Percentiles rank a stretch among this genome's conserved stretches.
phyloP scores from a whole-genome alignment of 1,140 invertebrate species.

The Hycleus cichorii region DNA sequence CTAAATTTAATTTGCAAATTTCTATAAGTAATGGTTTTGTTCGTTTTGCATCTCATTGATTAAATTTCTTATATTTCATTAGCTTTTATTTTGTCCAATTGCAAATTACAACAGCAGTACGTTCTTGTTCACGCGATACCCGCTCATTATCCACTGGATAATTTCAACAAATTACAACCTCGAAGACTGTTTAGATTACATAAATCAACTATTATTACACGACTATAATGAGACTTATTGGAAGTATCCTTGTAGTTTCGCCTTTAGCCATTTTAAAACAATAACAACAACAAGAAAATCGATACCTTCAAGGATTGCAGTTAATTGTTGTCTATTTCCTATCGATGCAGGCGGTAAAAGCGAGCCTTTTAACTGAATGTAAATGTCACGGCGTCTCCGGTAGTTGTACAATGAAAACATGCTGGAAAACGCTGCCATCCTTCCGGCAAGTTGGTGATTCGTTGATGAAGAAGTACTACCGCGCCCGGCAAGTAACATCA shows the following conservation, averaged over 20 bases:
- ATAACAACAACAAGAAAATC: too few species aligned
- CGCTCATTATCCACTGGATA: slow-evolving; percentile 6
- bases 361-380: slow-evolving; percentile 75
- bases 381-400: slow-evolving; percentile 96
- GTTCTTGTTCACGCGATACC: not conserved
- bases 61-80: too few species aligned
- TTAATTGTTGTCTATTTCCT: slow-evolving; percentile 1
- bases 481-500: slow-evolving; percentile 65
- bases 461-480: slow-evolving; percentile 75
- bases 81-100: too few species aligned
- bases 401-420: slow-evolving; percentile 89
- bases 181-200: slow-evolving; percentile 2
- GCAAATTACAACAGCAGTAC: too few species aligned
- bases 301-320: too few species aligned
- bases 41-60: too few species aligned
- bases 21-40: too few species aligned
- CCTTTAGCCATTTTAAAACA: too few species aligned
- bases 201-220: slow-evolving; percentile 10
- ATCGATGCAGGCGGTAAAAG: slow-evolving; percentile 71
- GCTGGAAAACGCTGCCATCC: slow-evolving; percentile 83
- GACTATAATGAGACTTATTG: slow-evolving; percentile 4
- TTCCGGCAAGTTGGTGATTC: slow-evolving; percentile 78
- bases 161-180: slow-evolving; percentile 13
- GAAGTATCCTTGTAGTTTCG: too few species aligned
- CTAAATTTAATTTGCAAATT: too few species aligned